A percentile compares a stretch with the other conserved stretches of the same genome.
Conservation (phyloP, 2,113 vertebrate species). For the Hippopotamus amphibius region DNA sequence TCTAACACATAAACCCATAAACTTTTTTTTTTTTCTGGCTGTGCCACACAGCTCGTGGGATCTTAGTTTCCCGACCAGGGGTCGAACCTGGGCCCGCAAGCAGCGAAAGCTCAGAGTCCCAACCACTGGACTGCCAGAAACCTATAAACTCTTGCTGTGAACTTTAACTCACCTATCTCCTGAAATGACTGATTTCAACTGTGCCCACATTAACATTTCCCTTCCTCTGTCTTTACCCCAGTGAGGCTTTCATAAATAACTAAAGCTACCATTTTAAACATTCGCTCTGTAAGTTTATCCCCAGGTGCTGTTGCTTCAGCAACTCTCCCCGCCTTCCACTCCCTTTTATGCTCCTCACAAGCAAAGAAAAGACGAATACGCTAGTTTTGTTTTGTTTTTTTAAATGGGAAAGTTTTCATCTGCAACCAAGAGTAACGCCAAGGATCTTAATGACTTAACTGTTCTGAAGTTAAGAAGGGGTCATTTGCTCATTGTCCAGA, state of each 20-base stretch:
- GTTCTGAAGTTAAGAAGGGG: neutral
- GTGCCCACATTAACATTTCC: neutral
- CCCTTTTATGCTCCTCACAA: slow-evolving; percentile 40
- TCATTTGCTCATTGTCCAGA: neutral
- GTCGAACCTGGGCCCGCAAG: rapidly evolving
- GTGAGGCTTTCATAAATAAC: slow-evolving; percentile 74
- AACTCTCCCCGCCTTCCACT: slow-evolving; percentile 62
- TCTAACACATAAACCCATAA: neutral
- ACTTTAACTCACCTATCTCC: neutral
- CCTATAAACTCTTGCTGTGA: neutral
- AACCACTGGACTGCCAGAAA: neutral
- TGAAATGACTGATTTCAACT: slow-evolving; percentile 3
- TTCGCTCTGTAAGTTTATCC: slow-evolving; percentile 75
- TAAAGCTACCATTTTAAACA: slow-evolving; percentile 70
- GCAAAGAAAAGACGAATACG: slow-evolving; percentile 39
- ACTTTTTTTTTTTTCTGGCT: neutral
- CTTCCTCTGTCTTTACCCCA: neutral
- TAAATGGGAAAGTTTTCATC: slow-evolving; percentile 58
- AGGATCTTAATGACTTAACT: slow-evolving; percentile 9
- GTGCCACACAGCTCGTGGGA: neutral
- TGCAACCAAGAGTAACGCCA: neutral
- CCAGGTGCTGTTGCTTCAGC: slow-evolving; percentile 66
- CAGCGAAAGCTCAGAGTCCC: neutral
- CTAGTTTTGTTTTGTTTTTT: neutral
- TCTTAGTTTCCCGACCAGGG: neutral